phyloP scores from a whole-genome alignment of 2,888 invertebrate species.

The Galerucella nymphaeae region DNA sequence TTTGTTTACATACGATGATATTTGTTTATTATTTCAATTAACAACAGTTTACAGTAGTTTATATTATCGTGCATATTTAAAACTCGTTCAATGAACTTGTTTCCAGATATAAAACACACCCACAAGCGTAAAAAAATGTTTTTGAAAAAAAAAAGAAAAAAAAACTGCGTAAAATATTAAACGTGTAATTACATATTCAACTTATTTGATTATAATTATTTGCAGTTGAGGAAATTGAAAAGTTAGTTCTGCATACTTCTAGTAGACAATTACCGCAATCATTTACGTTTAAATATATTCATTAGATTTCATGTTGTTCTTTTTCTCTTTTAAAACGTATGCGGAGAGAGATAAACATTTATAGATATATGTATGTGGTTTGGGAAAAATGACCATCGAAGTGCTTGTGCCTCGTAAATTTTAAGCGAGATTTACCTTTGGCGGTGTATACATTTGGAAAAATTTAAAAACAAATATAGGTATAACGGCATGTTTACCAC shows the following conservation, averaged over 20 bases:
- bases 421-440: constrained; percentile 16
- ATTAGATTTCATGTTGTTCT: neutral
- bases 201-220: too few relatives aligned
- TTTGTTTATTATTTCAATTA: constrained; percentile 41
- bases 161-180: neutral
- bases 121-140: constrained; percentile 9
- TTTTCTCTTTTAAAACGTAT: constrained; percentile 4
- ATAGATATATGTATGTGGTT: constrained; percentile 16
- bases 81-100: constrained; percentile 38
- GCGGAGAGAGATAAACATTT: constrained; percentile 17
- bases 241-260: neutral
- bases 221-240: too few relatives aligned
- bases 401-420: constrained; percentile 17
- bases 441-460: neutral
- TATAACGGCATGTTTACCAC: neutral
- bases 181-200: too few relatives aligned
- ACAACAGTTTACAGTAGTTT: constrained; percentile 39
- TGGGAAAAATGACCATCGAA: constrained; percentile 19
- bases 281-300: neutral
- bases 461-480: neutral
- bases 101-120: constrained; percentile 22
- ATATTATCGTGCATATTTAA: constrained; percentile 35
- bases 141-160: neutral
- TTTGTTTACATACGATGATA: constrained; percentile 27
- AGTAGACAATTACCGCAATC: neutral